These are phyloP conservation scores for Abrostola triplasia DNA, from an alignment of 2,888 invertebrate species.

Conservation along the genomic window DNA sequence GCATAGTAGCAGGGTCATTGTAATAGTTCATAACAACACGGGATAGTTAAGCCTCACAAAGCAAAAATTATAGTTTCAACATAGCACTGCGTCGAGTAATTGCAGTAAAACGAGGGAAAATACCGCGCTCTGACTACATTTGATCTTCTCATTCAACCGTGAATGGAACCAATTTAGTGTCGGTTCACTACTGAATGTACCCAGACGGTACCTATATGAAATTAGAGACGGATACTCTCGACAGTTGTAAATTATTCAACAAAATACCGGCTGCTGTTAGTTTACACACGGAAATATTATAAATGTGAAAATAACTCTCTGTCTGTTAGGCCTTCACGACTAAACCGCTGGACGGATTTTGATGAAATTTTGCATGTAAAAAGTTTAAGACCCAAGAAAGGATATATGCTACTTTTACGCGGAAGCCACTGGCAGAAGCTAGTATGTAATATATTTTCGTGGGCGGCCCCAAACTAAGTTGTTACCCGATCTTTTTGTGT, in stretches of 20 bases:
- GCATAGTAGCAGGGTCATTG: slow-evolving; percentile 20
- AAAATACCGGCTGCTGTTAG: slow-evolving; percentile 11
- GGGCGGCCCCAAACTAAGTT: too few species aligned
- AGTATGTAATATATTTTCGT: too few species aligned
- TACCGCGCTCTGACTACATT: slow-evolving; percentile 57
- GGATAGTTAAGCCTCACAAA: slow-evolving; percentile 39
- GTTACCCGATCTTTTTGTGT: too few species aligned
- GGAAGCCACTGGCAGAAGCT: too few species aligned
- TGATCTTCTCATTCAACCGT: slow-evolving; percentile 63
- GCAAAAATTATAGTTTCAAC: slow-evolving; percentile 56
- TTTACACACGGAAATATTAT: too few species aligned
- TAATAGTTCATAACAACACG: slow-evolving; percentile 25
- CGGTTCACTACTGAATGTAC: slow-evolving; percentile 58
- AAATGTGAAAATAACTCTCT: too few species aligned
- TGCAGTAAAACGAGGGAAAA: slow-evolving; percentile 54
- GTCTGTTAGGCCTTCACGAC: too few species aligned
- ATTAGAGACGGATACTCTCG: slow-evolving; percentile 42
- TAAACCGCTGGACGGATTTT: too few species aligned
- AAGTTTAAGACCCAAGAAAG: too few species aligned
- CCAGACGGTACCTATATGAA: slow-evolving; percentile 25
- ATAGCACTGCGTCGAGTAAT: slow-evolving; percentile 53
- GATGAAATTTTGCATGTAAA: too few species aligned
- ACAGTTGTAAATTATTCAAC: slow-evolving; percentile 27
- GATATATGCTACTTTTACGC: too few species aligned
- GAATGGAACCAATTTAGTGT: slow-evolving; percentile 66